These are phyloP conservation scores for Aproaerema taeniolella DNA, from an alignment of 2,888 invertebrate species.

Conservation along the genomic window DNA sequence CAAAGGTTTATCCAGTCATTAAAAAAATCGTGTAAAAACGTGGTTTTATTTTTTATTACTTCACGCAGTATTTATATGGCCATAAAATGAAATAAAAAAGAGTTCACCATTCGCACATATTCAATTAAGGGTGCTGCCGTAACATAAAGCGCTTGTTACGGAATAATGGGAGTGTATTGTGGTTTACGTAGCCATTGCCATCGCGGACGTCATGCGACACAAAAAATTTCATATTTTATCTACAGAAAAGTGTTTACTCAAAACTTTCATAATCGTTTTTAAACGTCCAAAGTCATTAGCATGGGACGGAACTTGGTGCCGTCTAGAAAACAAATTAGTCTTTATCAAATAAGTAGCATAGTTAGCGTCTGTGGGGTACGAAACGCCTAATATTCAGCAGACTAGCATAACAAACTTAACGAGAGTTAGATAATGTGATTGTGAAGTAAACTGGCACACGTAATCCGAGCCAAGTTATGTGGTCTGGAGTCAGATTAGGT, in stretches of 20 bases:
- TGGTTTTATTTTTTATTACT: neutral
- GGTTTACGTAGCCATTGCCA: neutral
- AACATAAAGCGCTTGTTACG: neutral
- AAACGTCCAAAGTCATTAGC: neutral
- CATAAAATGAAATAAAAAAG: neutral
- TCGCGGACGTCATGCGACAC: no score
- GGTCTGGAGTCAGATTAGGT: slow-evolving; percentile 7
- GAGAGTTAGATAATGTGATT: neutral
- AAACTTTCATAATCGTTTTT: neutral
- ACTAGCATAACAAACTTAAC: neutral
- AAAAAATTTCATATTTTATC: no score
- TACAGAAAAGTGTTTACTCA: no score
- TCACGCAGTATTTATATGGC: neutral
- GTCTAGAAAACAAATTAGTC: slow-evolving; percentile 1
- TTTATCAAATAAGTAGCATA: neutral
- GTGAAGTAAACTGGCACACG: slow-evolving; percentile 5
- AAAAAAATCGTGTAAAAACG: no score
- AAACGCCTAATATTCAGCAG: neutral
- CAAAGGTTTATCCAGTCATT: no score
- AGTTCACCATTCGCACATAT: neutral
- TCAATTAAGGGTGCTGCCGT: slow-evolving; percentile 1
- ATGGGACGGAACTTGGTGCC: neutral
- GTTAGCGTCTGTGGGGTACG: no score
- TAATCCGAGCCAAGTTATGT: slow-evolving; percentile 3
- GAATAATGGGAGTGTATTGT: neutral